Percentiles rank a stretch among this genome's conserved stretches.
These are phyloP conservation scores for Sterrhoptilus dennistouni DNA, from an alignment of 2,113 vertebrate species.

Conservation along the genomic window DNA sequence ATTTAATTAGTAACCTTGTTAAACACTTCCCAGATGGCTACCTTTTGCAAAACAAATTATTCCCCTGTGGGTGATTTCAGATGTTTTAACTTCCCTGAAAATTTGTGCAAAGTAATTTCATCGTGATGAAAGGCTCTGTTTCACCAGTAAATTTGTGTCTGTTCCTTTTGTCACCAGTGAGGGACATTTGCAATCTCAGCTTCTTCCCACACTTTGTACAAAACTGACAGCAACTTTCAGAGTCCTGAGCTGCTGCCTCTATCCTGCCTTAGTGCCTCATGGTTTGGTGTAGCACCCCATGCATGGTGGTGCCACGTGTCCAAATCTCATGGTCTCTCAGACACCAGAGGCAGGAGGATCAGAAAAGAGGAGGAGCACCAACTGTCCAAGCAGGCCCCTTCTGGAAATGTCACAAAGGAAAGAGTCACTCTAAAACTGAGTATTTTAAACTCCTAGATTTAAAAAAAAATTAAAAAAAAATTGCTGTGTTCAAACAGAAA, in stretches of 20 bases:
- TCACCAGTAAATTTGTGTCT: neutral
- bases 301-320: neutral
- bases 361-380: neutral
- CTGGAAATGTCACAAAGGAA: neutral
- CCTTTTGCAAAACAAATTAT: conserved; percentile 21
- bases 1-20: conserved; percentile 55
- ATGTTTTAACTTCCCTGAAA: conserved; percentile 20
- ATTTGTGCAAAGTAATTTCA: neutral
- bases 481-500: neutral
- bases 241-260: neutral
- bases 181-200: neutral
- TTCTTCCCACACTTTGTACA: neutral
- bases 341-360: neutral
- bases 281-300: neutral
- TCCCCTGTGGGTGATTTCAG: neutral
- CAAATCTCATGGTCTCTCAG: neutral
- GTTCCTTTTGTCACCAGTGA: neutral
- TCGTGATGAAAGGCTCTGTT: neutral
- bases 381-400: neutral
- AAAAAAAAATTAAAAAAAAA: too few species aligned
- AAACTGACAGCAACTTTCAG: neutral
- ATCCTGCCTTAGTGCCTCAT: neutral
- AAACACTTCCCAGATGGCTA: neutral
- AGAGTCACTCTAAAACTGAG: neutral
- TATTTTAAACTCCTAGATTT: neutral